A percentile compares a stretch with the other conserved stretches of the same genome.
phyloP scores from a whole-genome alignment of 2,113 vertebrate species.

The Apeltes quadracus region DNA sequence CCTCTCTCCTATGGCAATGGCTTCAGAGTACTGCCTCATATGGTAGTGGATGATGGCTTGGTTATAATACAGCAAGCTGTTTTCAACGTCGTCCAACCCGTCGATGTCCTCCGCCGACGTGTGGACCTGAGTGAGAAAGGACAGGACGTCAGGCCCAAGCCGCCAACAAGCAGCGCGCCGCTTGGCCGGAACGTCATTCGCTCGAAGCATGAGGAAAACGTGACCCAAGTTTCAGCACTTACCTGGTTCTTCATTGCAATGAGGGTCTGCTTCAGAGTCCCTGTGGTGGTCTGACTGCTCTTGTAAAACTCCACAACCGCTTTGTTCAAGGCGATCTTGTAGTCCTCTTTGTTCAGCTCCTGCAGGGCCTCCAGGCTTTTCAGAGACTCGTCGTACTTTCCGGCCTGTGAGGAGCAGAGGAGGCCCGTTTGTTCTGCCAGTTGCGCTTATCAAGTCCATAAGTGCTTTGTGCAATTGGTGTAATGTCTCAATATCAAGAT shows the following conservation, averaged over 20 bases:
- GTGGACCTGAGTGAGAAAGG: slow-evolving; percentile 83
- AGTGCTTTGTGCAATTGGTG: background rate
- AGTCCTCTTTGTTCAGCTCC: slow-evolving; percentile 96
- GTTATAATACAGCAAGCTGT: slow-evolving; percentile 96
- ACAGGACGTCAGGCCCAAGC: background rate
- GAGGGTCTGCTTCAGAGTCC: slow-evolving; percentile 90
- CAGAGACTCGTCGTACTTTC: slow-evolving; percentile 90
- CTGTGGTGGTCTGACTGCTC: slow-evolving; percentile 91
- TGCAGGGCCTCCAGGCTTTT: slow-evolving; percentile 89
- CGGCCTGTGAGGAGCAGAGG: slow-evolving; percentile 79
- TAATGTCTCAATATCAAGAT: too few species aligned
- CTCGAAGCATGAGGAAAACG: background rate
- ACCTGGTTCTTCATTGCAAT: slow-evolving; percentile 95
- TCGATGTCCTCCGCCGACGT: slow-evolving; percentile 93
- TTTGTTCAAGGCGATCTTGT: slow-evolving; percentile 95
- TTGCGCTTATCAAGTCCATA: background rate
- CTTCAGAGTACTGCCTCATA: slow-evolving; percentile 92
- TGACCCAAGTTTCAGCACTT: slow-evolving; percentile 3
- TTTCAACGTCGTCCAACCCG: slow-evolving; percentile 96
- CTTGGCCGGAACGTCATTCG: background rate
- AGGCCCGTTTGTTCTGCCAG: background rate
- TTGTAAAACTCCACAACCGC: slow-evolving; percentile 95
- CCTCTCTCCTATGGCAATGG: slow-evolving; percentile 93
- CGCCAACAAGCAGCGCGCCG: too few species aligned
- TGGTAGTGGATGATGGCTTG: slow-evolving; percentile 96